Conservation (phyloP, 1,140 invertebrate species). For the Drosophila navojoa region DNA sequence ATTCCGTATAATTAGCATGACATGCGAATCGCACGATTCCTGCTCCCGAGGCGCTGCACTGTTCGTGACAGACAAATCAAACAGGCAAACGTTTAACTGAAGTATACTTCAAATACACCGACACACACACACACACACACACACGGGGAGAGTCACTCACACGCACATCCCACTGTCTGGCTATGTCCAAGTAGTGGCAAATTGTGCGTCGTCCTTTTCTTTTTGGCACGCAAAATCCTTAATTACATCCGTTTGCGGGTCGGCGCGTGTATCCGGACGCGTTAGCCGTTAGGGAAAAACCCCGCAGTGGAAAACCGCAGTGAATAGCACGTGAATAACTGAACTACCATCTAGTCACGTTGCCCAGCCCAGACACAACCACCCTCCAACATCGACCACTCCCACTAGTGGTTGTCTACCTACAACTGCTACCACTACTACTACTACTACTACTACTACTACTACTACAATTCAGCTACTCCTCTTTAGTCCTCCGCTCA, state of each 20-base stretch:
- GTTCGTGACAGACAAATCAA: conserved; percentile 55
- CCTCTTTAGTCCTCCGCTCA: conserved; percentile 3
- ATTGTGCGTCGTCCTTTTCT: conserved; percentile 57
- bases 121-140: neutral
- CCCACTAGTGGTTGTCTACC: no score
- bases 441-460: neutral
- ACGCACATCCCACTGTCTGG: conserved; percentile 25
- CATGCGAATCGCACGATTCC: conserved; percentile 42
- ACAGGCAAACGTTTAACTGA: conserved; percentile 38
- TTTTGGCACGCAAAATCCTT: conserved; percentile 75
- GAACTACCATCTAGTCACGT: conserved; percentile 71
- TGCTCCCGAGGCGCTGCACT: neutral
- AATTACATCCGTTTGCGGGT: conserved; percentile 73
- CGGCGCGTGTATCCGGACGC: conserved; percentile 72
- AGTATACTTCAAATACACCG: conserved; percentile 14
- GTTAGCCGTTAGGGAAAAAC: conserved; percentile 21
- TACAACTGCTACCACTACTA: neutral
- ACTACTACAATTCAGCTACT: neutral
- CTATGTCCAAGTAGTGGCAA: conserved; percentile 38
- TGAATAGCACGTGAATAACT: conserved; percentile 70
- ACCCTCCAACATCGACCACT: neutral
- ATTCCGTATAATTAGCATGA: conserved; percentile 56
- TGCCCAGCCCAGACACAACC: conserved; percentile 23
- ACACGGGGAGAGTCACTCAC: neutral
- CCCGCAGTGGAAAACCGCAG: conserved; percentile 60